Base-by-base conservation (phyloP, 2,797 vertebrate species). In the Picus viridis region DNA sequence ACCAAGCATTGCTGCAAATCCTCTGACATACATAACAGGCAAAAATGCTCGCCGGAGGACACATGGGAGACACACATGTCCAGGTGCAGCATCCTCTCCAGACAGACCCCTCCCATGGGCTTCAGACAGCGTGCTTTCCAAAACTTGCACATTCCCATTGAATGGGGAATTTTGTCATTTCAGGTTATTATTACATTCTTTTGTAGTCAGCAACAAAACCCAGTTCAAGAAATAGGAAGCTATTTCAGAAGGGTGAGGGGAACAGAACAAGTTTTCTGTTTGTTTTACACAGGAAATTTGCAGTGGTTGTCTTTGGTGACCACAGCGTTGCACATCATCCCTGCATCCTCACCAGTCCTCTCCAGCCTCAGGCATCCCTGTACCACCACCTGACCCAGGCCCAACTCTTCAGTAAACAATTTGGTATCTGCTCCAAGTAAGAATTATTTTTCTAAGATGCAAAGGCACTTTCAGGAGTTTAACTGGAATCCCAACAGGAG, bases 11-110 rank as follows among this genome's bases (percentile, higher is more conserved):
- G 27, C 20, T 69, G 53, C 24, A 78, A 81, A 73, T 65, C 26
- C 36, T 67, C 43, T 1, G 0, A n/a, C n/a, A 53, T 8, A 36
- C 1, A 0, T 3, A 61, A 14, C 4, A 65, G 15, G 23, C 0
- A 1, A 29, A 87, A 17, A 51, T 47, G 16, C 30, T 87, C 3
- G 0, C 23, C 49, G 26, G 7, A 1, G 0, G 15, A 54, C 43
- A 39, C 3, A 0, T 0, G 11, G n/a, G 17, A 91, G 32, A 59
- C 10, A 32, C 6, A 20, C 0, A 0, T 12, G 12, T 56, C 30
- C 54, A 51, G 24, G 17, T 0, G 2, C 30, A 36, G 36, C 1
- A 3, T 56, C 1, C 6, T 5, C 4, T 30, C 27, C 3, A 3
- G 16, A 34, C 19, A 79, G 26, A 63, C 2, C 5, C 6, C 8